Base-by-base conservation (phyloP, 2,113 vertebrate species). In the Urocolius indicus region DNA sequence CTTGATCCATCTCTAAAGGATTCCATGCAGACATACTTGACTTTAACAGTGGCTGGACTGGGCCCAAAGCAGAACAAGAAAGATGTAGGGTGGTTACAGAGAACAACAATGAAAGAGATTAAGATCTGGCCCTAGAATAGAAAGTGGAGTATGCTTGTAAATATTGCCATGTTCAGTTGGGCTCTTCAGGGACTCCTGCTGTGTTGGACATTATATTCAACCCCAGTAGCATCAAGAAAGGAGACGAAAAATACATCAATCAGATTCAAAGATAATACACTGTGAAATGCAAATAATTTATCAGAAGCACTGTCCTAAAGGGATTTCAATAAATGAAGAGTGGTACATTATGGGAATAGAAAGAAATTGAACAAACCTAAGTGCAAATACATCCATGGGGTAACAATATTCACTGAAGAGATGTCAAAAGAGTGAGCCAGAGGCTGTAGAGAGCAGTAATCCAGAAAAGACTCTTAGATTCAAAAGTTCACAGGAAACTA, bases 241-340 rank as follows among this genome's bases (percentile, higher is more conserved):
- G 30, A 89, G 62, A 82, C 92, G 55, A 86, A 92, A 97, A 95
- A 89, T 69, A 65, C 57, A 79, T 90, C 85, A 93, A 59, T 90
- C 83, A 85, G 43, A 85, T 63, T 89, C 66, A 87, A 89, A 89
- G 69, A 78, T 87, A 92, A 92, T 74, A 82, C 59, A 24, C 85
- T 71, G 67, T 68, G 95, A 89, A 87, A 89, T 87, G 86, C 63
- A 89, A 95, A 95, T 93, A 15, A 66, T 78, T 82, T 91, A 84
- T 88, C 87, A 93, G 86, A 92, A 61, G 49, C 18, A 41, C 36
- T 61, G 84, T 93, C 67, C 93, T 88, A 84, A 93, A 90, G 90
- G 90, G 83, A 96, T 88, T 96, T 84, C 57, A 65, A 29, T 89
- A 96, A 92, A 95, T 87, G 79, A 92, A 92, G 62, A 89, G n/a